Evolutionary conservation across 1,140 invertebrate genomes (phyloP), one percentile per base, ranked within the genome.

Genomic region (Contarinia nasturtii): DNA sequence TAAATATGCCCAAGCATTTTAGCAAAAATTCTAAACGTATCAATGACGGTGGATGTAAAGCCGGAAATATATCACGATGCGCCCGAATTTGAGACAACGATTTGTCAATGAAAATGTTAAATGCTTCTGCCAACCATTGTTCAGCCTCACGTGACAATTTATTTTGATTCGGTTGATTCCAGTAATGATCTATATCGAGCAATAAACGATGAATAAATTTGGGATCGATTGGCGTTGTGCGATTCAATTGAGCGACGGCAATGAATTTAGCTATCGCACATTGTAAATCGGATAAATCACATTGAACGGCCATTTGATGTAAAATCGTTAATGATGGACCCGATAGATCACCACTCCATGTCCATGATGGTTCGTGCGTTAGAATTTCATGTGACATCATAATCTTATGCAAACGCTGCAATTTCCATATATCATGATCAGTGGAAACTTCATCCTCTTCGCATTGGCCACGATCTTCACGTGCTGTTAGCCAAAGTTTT

Each of bases 251-350:
- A 41, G 79, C 79, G 46, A 82, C 86, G 0, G 88, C 86, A 19
- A 86, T 60, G 49, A 59, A 63, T 53, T 60, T 75, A 37, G 88
- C 86, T 53, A 91, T 71, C 14, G 83, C 77, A 49, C 84, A 80
- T 58, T 95, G 92, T 20, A 93, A 67, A 42, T 87, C 75, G 4
- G 85, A 90, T 17, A 96, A 69, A 60, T 96, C 90, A 8, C 86
- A 85, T 65, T 96, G 92, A 48, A 96, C 86, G 3, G 91, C 90
- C 63, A 96, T 86, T 57, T 96, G 92, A 67, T 95, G 90, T 1
- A 96, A 68, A 52, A 96, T 83, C 0, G 86, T 90, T 40, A 84
- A 67, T 1, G 90, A 91, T 2, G 81, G 79, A 43, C 85, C 80
- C 1, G 86, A 80, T 7, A 95, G 67, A 50, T 90, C 79, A 0